These are phyloP conservation scores for Porites lobata DNA, from an alignment of 92 coral and sea anemone species.

Conservation along the genomic window DNA sequence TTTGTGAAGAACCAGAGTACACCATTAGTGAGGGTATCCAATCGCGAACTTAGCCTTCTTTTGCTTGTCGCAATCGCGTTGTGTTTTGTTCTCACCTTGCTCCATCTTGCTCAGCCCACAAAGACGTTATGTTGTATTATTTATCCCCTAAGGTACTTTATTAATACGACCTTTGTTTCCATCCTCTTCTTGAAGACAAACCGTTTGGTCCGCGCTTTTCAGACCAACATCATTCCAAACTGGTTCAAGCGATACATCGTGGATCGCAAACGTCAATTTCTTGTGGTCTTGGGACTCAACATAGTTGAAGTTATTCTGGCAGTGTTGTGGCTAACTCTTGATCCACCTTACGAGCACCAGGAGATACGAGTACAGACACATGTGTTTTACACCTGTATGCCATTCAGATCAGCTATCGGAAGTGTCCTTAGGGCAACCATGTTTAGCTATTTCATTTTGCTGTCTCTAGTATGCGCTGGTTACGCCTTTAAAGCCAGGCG, in stretches of 20 bases:
- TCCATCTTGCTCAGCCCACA: constrained; percentile 73
- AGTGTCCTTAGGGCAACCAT: no score
- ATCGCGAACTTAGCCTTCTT: constrained; percentile 79
- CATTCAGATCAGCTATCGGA: no score
- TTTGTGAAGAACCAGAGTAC: constrained; percentile 60
- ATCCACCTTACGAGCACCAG: no score
- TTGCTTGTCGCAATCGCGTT: constrained; percentile 66
- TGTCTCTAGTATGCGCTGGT: constrained; percentile 51
- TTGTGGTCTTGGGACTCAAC: constrained; percentile 46
- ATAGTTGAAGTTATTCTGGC: no score
- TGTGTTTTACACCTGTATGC: no score
- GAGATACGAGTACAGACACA: no score
- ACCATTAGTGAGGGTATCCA: constrained; percentile 82
- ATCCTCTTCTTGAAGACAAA: constrained; percentile 79
- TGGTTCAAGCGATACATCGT: constrained; percentile 57
- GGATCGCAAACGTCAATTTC: constrained; percentile 61
- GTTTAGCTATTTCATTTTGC: no score
- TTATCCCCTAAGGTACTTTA: constrained; percentile 77
- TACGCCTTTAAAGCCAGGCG: constrained; percentile 70
- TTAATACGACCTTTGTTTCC: constrained; percentile 75
- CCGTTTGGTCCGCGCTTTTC: constrained; percentile 81
- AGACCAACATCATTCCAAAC: constrained; percentile 47
- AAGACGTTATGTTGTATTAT: constrained; percentile 60
- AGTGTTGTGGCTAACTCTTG: no score
- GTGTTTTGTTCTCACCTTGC: constrained; percentile 70